A percentile compares a stretch with the other conserved stretches of the same genome.
These are phyloP conservation scores for Leptothorax acervorum DNA, from an alignment of 2,888 invertebrate genomes.

Conservation along the genomic window DNA sequence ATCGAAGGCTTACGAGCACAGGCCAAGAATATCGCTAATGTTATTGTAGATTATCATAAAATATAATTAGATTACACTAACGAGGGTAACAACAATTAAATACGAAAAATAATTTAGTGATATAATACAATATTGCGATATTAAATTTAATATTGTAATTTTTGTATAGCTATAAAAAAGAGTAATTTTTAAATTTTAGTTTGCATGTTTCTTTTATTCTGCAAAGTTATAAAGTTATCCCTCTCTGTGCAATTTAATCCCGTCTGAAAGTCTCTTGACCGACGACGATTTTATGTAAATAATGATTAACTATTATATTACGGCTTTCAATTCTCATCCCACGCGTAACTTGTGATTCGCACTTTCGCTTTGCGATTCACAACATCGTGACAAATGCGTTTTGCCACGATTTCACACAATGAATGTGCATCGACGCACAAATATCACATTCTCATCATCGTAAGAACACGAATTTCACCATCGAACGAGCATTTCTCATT, in stretches of 20 bases:
- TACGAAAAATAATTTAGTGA: not conserved
- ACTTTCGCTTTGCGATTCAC: conserved; percentile 37
- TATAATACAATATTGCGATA: not conserved
- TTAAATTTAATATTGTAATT: conserved; percentile 3
- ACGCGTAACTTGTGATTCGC: conserved; percentile 17
- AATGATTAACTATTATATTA: conserved; percentile 15
- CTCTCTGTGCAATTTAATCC: conserved; percentile 20
- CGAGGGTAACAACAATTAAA: not conserved
- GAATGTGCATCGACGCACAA: conserved; percentile 4
- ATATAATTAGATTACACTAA: conserved; percentile 17
- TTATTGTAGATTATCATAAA: conserved; percentile 3
- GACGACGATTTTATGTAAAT: conserved; percentile 32
- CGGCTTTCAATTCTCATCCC: conserved; percentile 23
- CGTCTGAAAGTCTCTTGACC: conserved; percentile 22
- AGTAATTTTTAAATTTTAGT: not conserved
- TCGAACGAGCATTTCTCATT: not conserved
- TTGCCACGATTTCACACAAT: not conserved
- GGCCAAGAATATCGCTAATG: conserved; percentile 10
- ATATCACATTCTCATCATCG: not conserved
- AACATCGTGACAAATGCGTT: conserved; percentile 9
- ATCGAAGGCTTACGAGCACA: conserved; percentile 10
- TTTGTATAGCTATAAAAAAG: not conserved
- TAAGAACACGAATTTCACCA: not conserved
- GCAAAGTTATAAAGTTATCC: conserved; percentile 16
- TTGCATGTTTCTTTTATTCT: not conserved